A percentile compares a stretch with the other conserved stretches of the same genome.
phyloP scores from a whole-genome alignment of 2,113 vertebrate genomes.

The Corapipo altera region DNA sequence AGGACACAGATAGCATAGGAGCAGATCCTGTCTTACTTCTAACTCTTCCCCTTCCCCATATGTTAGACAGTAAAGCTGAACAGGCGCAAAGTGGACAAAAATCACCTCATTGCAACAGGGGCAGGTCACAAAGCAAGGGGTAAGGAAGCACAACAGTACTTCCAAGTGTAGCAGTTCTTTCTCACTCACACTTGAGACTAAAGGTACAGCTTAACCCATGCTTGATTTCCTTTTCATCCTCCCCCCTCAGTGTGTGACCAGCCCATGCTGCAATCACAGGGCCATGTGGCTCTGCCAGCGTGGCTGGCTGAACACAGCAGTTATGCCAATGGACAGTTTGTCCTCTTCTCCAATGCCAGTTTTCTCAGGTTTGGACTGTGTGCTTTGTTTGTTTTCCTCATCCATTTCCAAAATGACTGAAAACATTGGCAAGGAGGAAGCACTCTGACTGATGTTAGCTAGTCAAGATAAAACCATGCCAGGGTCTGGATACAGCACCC shows the following conservation, averaged over 20 bases:
- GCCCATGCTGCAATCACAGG: rapidly evolving
- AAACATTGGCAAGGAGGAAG: not conserved
- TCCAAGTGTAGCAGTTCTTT: not conserved
- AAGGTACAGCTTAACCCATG: not conserved
- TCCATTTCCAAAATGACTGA: not conserved
- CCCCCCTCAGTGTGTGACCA: not conserved
- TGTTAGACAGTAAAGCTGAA: not conserved
- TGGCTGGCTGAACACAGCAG: not conserved
- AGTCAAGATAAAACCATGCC: not conserved
- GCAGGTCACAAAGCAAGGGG: not conserved
- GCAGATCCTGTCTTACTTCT: not conserved
- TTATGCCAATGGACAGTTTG: not conserved
- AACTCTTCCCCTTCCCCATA: not conserved
- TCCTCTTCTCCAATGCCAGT: not conserved
- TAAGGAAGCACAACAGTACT: not conserved
- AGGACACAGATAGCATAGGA: not conserved
- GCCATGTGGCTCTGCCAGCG: not conserved
- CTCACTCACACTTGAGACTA: not conserved
- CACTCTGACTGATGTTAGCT: not conserved
- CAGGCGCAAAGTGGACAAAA: not conserved
- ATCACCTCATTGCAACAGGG: not conserved
- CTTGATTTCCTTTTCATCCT: not conserved
- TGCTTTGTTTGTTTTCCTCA: constrained; percentile 2
- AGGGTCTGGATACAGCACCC: not conserved
- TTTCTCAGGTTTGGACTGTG: not conserved